Evolutionary conservation across 1,140 invertebrate genomes (phyloP).

Genomic region (Bombus vancouverensis): DNA sequence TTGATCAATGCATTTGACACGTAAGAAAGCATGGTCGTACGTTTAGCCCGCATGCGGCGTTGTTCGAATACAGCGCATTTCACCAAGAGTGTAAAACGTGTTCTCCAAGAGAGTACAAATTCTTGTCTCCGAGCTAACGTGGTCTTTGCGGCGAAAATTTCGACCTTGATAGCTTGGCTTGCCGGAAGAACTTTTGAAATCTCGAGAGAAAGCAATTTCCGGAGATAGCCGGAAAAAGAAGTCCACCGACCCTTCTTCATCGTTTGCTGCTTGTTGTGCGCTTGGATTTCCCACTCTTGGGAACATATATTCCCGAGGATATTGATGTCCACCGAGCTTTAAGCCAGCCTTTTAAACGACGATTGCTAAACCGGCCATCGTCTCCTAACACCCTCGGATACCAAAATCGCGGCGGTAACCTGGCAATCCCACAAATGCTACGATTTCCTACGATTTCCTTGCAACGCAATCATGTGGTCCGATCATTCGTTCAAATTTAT

Average conservation of each 20-base stretch:
- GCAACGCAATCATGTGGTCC: too few relatives aligned
- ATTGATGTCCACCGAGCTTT: conserved; percentile 18
- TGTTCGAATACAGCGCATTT: neutral
- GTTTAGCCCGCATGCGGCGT: neutral
- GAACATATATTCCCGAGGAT: conserved; percentile 25
- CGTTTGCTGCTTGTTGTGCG: neutral
- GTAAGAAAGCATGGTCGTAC: neutral
- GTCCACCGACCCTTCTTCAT: neutral
- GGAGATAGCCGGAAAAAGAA: conserved; percentile 51
- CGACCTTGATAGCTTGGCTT: neutral
- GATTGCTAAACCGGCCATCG: conserved; percentile 13
- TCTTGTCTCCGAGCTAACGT: neutral
- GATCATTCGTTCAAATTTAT: neutral
- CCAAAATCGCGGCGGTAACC: neutral
- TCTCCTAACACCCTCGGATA: conserved; percentile 15
- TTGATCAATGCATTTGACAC: neutral
- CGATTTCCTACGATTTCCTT: conserved; percentile 5
- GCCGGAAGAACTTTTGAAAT: conserved; percentile 47
- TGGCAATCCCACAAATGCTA: neutral
- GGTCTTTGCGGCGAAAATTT: neutral
- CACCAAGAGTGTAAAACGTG: neutral
- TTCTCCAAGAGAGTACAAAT: conserved; percentile 11
- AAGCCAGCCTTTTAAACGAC: conserved; percentile 30
- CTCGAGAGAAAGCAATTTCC: conserved; percentile 52
- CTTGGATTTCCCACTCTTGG: conserved; percentile 18